Evolutionary conservation across 1,140 invertebrate genomes (phyloP), one percentile per base, ranked within the genome.

Genomic region (Euwallacea fornicatus): DNA sequence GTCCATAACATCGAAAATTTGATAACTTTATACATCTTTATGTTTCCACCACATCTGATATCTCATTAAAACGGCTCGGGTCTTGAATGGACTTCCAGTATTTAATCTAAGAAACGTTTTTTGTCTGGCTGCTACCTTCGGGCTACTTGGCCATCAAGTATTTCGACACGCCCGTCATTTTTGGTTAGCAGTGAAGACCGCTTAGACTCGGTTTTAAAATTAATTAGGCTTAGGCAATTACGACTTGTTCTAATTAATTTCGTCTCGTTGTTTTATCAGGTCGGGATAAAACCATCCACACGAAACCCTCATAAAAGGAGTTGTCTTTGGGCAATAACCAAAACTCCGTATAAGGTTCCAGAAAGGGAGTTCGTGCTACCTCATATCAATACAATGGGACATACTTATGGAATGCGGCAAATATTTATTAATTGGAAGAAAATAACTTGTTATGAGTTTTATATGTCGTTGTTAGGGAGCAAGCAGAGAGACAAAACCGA

Each of bases 371-470:
- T 50, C 61, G 46, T 47, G 43, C 61, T 11, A 21, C 50, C 42
- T 7, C 46, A 62, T 41, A 70, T 64, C 15, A 64, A 50, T 56
- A 71, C 61, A 71, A 65, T 64, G 44, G 21, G 46, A 70, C 72
- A 66, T 56, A 43, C 68, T 53, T 60, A 55, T 44, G 69, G 68
- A 73, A 73, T 73, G 72, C 68, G 54, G 68, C 50, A 73, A 71
- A 67, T 62, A 73, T 73, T 70, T 66, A 71, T 73, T 73, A 71
- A 71, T 73, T 73, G 72, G 72, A 65, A 42, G 59, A 61, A 61
- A 61, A 59, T 69, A 73, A 41, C 42, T 54, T 58, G 69, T 58
- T 65, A 54, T 13, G 16, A 10, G 42, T 65, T 73, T 70, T 60
- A 73, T 70, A 65, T 66, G 61, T 64, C 61, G 62, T 66, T 69